A percentile compares a stretch with the other conserved stretches of the same genome.
Conservation (phyloP, 2,113 vertebrate species). For the Colistium nudipinnis region DNA sequence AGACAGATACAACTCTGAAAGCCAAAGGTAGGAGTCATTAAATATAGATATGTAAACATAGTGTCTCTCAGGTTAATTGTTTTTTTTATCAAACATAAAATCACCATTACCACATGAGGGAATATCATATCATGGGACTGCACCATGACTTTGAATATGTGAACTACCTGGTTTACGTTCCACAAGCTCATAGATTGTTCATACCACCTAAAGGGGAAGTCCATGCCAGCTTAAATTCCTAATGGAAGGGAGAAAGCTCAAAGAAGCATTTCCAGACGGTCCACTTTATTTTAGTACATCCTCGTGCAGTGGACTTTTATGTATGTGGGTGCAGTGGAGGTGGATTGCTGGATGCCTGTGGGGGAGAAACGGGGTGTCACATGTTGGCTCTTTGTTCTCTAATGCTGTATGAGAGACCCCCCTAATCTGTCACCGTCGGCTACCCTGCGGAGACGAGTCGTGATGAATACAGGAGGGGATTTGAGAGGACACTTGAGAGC, state of each 20-base stretch:
- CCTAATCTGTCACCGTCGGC: slow-evolving; percentile 70
- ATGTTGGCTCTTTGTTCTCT: slow-evolving; percentile 70
- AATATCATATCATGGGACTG: neutral
- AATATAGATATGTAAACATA: neutral
- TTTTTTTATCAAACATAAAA: slow-evolving; percentile 5
- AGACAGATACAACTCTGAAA: neutral
- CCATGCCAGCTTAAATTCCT: neutral
- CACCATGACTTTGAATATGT: neutral
- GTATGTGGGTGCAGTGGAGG: slow-evolving; percentile 12
- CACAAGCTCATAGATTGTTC: neutral
- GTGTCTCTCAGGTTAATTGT: slow-evolving; percentile 7
- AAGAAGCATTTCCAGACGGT: slow-evolving; percentile 31
- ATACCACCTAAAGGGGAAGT: slow-evolving; percentile 1
- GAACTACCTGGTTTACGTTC: neutral
- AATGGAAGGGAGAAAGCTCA: neutral
- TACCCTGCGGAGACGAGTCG: slow-evolving; percentile 57
- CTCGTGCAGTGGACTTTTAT: slow-evolving; percentile 25
- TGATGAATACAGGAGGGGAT: slow-evolving; percentile 72
- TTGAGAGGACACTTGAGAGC: slow-evolving; percentile 65
- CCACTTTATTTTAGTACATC: slow-evolving; percentile 27
- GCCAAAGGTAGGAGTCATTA: neutral
- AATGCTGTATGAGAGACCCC: slow-evolving; percentile 39
- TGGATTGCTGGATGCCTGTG: slow-evolving; percentile 20
- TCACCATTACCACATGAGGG: neutral
- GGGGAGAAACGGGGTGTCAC: slow-evolving; percentile 35